Evolutionary conservation across 2,888 invertebrate species (phyloP).

Genomic region (Volucella inflata): DNA sequence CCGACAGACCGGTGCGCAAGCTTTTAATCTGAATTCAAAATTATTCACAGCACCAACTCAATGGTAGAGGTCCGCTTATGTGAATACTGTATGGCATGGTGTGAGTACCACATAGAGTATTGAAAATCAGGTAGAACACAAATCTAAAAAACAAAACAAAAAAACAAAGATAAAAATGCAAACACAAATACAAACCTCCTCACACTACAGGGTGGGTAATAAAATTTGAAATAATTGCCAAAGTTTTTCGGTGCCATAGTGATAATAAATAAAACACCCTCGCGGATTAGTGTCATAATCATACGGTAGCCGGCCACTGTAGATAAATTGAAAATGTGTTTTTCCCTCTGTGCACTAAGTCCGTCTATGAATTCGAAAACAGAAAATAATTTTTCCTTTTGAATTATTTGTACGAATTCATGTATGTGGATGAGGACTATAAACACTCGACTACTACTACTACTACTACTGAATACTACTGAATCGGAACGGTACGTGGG

Average conservation of each 20-base stretch:
- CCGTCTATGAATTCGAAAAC: conserved; percentile 54
- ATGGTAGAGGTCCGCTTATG: neutral
- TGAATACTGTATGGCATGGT: neutral
- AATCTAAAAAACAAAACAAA: neutral
- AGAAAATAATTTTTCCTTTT: conserved; percentile 1
- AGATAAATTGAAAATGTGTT: conserved; percentile 55
- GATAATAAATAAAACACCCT: conserved; percentile 71
- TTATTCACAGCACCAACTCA: conserved; percentile 51
- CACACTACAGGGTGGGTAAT: conserved; percentile 25
- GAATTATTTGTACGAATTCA: neutral
- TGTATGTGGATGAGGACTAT: conserved; percentile 1
- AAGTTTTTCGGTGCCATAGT: conserved; percentile 71
- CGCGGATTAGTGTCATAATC: conserved; percentile 64
- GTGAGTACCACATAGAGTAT: neutral
- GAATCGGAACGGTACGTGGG: neutral
- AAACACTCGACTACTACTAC: too few species aligned
- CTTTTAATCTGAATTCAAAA: conserved; percentile 68
- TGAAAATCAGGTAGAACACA: too few species aligned
- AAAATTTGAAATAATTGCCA: conserved; percentile 71
- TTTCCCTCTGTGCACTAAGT: conserved; percentile 42
- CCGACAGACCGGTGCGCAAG: conserved; percentile 35
- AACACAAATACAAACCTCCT: conserved; percentile 10
- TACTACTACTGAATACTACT: neutral
- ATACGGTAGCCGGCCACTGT: conserved; percentile 42
- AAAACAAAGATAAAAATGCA: too few species aligned